phyloP scores from a whole-genome alignment of 2,797 vertebrate genomes.

The Pteronotus mesoamericanus region DNA sequence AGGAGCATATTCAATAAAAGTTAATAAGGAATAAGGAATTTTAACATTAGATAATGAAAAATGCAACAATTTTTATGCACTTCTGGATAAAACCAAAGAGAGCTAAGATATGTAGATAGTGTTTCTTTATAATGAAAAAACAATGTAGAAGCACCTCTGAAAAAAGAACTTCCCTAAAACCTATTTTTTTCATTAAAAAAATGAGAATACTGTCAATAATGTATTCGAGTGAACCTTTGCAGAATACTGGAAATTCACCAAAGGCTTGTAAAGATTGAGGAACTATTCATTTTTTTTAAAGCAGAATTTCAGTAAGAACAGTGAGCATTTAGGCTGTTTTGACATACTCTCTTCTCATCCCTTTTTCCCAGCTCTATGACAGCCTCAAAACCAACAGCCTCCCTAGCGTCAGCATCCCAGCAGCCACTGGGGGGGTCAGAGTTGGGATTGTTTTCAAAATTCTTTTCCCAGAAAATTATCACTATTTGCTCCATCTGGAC shows the following conservation, averaged over 20 bases:
- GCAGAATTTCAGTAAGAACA: background rate
- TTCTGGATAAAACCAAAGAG: background rate
- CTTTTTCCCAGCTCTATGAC: background rate
- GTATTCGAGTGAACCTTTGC: background rate
- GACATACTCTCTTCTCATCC: accelerated
- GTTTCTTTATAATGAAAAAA: background rate
- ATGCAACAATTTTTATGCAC: background rate
- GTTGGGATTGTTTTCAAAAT: background rate
- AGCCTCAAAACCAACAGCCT: background rate
- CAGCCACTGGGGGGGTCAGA: background rate
- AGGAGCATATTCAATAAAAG: background rate
- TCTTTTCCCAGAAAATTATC: background rate
- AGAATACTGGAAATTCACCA: background rate
- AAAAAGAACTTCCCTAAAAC: background rate
- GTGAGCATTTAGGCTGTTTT: background rate
- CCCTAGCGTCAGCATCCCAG: background rate
- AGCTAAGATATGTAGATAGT: background rate
- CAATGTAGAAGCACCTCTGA: background rate
- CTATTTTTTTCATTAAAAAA: background rate
- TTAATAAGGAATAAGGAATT: background rate
- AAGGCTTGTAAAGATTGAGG: background rate
- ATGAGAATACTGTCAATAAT: background rate
- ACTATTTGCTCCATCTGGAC: background rate
- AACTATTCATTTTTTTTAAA: background rate
- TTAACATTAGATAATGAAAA: background rate